Base-by-base conservation (phyloP, 2,113 vertebrate genomes). In the Myanophis thanlyinensis region DNA sequence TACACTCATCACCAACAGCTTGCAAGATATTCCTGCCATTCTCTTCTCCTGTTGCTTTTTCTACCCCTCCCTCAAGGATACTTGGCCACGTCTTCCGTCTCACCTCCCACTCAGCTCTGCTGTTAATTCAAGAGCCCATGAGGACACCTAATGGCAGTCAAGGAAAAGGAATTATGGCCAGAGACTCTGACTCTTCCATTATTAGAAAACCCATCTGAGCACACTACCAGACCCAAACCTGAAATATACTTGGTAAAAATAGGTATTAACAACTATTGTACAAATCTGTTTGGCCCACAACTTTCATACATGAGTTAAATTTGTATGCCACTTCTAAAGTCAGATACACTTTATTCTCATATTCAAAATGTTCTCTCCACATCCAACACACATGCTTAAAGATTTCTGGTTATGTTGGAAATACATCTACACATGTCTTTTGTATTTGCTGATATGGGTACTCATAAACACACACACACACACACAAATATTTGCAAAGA, bases 111-210 rank as follows among this genome's bases (percentile, higher is more conserved):
- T 85, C 62, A 80, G 91, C 85, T 94, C 94, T 87, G 91, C 93
- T 88, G 0, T 46, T 35, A 91, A 51, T 91, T 93, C 90, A 85
- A 85, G 94, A 93, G 93, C 46, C 88, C 8, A 85, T 0, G 96
- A 96, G 95, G 97, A 95, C 97, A 96, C 95, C 97, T 97, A 95
- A 95, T 96, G 96, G 96, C 93, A 94, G 94, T 91, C 92, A 96
- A 92, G 93, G 95, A 95, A 93, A 96, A 93, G 56, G 56, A 91
- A 22, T 86, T 54, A 52, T 85, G 91, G 92, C 92, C 93, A 47
- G 84, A 67, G 46, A 52, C 92, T 90, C 86, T 0, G 12, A 30
- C 13, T 22, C 53, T 22, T 8, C 35, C 90, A 90, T n/a, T 88
- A 84, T 91, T 91, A 94, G 87, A 94, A 94, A 95, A 96, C 94